Percentiles rank a stretch among this genome's conserved stretches.
Evolutionary conservation across 2,113 vertebrate species (phyloP).

Genomic region (Phalacrocorax pelagicus): DNA sequence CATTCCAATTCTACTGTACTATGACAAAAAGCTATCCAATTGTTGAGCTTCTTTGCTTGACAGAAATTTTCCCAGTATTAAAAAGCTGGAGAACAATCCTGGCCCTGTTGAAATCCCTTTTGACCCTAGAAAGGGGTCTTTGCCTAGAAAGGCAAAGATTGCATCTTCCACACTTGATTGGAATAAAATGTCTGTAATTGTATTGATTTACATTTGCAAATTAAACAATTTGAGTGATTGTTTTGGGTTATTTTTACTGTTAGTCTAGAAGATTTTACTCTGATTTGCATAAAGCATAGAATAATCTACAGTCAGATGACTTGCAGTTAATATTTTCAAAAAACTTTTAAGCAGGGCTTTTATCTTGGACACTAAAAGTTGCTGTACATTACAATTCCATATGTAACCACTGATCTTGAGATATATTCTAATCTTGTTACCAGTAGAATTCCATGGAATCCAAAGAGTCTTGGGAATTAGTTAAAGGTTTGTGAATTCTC

Average conservation of each 20-base stretch:
- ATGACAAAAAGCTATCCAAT: neutral
- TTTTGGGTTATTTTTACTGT: neutral
- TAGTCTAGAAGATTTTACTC: neutral
- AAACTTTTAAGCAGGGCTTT: neutral
- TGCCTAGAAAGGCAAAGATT: neutral
- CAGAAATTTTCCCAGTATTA: neutral
- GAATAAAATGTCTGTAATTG: neutral
- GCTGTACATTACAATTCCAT: neutral
- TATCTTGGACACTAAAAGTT: neutral
- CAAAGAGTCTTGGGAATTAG: neutral
- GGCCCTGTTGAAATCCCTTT: neutral
- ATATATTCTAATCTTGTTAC: neutral
- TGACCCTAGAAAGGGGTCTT: neutral
- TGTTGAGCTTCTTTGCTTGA: neutral
- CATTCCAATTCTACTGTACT: neutral
- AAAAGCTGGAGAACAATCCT: neutral
- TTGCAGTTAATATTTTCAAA: neutral
- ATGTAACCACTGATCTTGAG: neutral
- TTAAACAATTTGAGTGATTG: neutral
- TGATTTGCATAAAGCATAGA: neutral
- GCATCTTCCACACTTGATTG: neutral
- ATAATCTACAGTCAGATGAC: neutral
- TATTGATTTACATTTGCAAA: neutral
- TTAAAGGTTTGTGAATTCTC: neutral
- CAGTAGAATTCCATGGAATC: neutral